A percentile compares a stretch with the other conserved stretches of the same genome.
Evolutionary conservation across 2,113 vertebrate species (phyloP).

Genomic region (Oryzias celebensis): DNA sequence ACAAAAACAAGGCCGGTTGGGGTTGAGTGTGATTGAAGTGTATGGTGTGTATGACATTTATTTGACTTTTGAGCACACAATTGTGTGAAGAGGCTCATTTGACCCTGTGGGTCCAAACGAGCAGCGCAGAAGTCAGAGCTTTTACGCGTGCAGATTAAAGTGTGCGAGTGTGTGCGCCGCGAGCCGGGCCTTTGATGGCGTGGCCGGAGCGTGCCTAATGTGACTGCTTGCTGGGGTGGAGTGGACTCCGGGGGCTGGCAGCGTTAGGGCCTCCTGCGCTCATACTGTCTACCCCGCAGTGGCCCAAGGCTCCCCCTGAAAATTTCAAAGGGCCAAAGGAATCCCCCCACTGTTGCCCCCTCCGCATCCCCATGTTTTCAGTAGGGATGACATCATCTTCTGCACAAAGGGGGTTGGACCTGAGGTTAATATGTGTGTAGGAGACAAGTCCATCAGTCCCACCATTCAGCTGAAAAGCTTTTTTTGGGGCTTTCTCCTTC

Average conservation of each 20-base stretch:
- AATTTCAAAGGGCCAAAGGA: constrained; percentile 77
- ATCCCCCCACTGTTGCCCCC: constrained; percentile 55
- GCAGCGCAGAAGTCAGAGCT: constrained; percentile 38
- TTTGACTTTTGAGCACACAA: constrained; percentile 58
- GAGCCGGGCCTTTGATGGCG: constrained; percentile 81
- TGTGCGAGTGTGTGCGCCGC: constrained; percentile 29
- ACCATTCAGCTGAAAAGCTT: constrained; percentile 10
- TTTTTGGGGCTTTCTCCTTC: background rate
- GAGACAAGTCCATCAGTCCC: constrained; percentile 39
- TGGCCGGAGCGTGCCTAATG: constrained; percentile 82
- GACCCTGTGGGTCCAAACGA: constrained; percentile 39
- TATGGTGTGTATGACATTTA: constrained; percentile 38
- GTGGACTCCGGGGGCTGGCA: constrained; percentile 17
- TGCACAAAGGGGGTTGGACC: constrained; percentile 65
- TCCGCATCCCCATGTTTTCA: constrained; percentile 63
- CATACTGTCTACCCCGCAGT: constrained; percentile 65
- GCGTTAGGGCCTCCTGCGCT: constrained; percentile 66
- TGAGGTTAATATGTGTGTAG: constrained; percentile 53
- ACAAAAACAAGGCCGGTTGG: constrained; percentile 74
- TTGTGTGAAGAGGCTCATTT: constrained; percentile 63
- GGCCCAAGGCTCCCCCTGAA: constrained; percentile 67
- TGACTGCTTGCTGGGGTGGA: constrained; percentile 66
- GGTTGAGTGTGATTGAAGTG: constrained; percentile 60
- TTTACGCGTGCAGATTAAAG: constrained; percentile 29
- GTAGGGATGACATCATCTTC: constrained; percentile 77